Percentiles rank a stretch among this genome's conserved stretches.
Conservation (phyloP, 2,888 invertebrate species). For the Polyommatus icarus region DNA sequence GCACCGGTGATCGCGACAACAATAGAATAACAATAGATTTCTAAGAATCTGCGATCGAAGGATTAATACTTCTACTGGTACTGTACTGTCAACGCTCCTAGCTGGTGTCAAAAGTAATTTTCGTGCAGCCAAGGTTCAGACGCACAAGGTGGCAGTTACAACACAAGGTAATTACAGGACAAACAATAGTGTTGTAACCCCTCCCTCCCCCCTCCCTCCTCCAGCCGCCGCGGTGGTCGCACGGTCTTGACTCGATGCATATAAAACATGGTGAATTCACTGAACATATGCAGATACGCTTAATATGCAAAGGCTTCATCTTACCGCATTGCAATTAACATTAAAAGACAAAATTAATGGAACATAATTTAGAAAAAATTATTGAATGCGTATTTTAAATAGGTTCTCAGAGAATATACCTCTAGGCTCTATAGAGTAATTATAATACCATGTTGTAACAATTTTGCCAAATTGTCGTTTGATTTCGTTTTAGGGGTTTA, state of each 20-base stretch:
- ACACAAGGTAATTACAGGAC: constrained; percentile 54
- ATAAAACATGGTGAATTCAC: not conserved
- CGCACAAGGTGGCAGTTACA: constrained; percentile 18
- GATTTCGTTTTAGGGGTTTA: too few relatives aligned
- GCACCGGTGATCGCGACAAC: too few relatives aligned
- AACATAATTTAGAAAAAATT: too few relatives aligned
- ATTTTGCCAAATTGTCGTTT: too few relatives aligned
- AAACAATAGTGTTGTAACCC: constrained; percentile 66
- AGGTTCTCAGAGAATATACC: too few relatives aligned
- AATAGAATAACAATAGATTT: too few relatives aligned
- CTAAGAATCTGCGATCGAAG: too few relatives aligned
- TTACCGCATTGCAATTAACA: too few relatives aligned
- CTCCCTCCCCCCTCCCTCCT: not conserved
- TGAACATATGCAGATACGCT: not conserved
- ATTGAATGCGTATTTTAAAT: too few relatives aligned
- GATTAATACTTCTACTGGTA: not conserved
- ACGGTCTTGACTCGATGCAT: constrained; percentile 55
- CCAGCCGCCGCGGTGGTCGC: constrained; percentile 44
- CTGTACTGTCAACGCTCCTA: not conserved
- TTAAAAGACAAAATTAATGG: too few relatives aligned
- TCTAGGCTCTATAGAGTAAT: too few relatives aligned
- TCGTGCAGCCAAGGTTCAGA: constrained; percentile 6
- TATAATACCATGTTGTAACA: too few relatives aligned
- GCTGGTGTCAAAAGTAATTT: not conserved
- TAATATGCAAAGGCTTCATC: not conserved